Percentiles rank a stretch among this genome's conserved stretches.
These are phyloP conservation scores for Premnoplex brunnescens DNA, from an alignment of 2,797 vertebrate genomes.

Conservation along the genomic window DNA sequence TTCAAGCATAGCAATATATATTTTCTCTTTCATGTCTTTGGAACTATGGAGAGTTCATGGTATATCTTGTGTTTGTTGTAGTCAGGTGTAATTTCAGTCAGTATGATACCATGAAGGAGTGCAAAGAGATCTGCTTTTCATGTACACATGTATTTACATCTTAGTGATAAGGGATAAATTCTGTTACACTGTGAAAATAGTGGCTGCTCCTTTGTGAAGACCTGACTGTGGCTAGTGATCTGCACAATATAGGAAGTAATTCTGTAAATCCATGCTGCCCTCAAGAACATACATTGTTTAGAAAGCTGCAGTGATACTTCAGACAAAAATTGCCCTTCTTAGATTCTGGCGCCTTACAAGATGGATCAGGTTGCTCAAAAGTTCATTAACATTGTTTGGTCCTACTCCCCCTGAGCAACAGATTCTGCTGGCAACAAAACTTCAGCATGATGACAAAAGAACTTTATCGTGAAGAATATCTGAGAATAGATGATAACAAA, in stretches of 20 bases:
- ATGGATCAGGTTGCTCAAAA: background rate
- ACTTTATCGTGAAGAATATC: background rate
- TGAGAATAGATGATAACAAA: background rate
- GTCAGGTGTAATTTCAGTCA: background rate
- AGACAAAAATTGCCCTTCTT: background rate
- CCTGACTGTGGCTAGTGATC: background rate
- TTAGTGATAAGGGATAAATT: background rate
- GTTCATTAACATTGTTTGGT: background rate
- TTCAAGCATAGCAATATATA: background rate
- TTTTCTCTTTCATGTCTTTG: background rate
- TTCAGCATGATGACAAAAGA: background rate
- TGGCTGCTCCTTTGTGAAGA: background rate
- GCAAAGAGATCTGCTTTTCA: background rate
- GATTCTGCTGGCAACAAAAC: background rate
- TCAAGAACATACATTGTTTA: background rate
- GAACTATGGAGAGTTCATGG: background rate
- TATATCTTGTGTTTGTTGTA: background rate
- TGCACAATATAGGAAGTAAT: background rate
- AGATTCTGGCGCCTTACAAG: background rate
- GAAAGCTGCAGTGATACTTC: background rate
- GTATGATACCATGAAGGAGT: background rate
- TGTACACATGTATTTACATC: fast-evolving
- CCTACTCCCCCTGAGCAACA: background rate
- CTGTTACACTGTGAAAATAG: background rate
- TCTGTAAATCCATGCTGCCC: background rate